Evolutionary conservation across 1,140 invertebrate species (phyloP), one percentile per base, ranked within the genome.

Genomic region (Pseudomyrmex pallidus): DNA sequence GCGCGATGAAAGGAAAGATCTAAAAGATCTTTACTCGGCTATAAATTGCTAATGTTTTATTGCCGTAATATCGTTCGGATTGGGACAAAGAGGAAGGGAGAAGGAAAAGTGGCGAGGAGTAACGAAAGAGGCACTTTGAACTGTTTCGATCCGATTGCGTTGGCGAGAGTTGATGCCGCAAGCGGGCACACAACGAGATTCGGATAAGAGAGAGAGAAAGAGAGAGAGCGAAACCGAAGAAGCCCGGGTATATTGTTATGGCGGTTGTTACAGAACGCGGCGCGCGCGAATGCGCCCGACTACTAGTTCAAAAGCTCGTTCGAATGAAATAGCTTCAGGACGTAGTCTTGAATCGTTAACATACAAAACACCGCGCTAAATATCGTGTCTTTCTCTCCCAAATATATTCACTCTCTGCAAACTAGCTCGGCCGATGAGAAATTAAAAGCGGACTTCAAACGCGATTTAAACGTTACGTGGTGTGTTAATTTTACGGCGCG

Each of bases 41-140:
- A 74, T 87, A 87, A 87, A 83, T 87, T 87, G 85, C 82, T 87
- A 84, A 87, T 87, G 86, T 87, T 87, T 87, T 84, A 87, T 87
- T 70, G 82, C 82, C 62, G 48, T 68, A 73, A 87, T 86, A 84
- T 67, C n/a, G 64, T 4, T 13, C 70, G 44, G 13, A 35, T 35
- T 46, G 25, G 17, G 1, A 3, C 0, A 3, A 0, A 12, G 20
- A n/a, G 20, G 7, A 5, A 44, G 13, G 35, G 7, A 52, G 13
- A 25, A 20, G 8, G 25, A 35, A 7, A 5, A 17, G 7, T 0
- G 12, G 25, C 8, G 17, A 1, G 15, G 15, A 10, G 2, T 1
- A 17, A 10, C 35, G 22, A 7, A 15, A 46, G 15, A 15, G 46
- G 13, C 22, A 52, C 46, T 72, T 61, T 59, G 50, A 48, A 80